Base-by-base conservation (phyloP, 2,113 vertebrate species). In the Nyctibius bracteatus region DNA sequence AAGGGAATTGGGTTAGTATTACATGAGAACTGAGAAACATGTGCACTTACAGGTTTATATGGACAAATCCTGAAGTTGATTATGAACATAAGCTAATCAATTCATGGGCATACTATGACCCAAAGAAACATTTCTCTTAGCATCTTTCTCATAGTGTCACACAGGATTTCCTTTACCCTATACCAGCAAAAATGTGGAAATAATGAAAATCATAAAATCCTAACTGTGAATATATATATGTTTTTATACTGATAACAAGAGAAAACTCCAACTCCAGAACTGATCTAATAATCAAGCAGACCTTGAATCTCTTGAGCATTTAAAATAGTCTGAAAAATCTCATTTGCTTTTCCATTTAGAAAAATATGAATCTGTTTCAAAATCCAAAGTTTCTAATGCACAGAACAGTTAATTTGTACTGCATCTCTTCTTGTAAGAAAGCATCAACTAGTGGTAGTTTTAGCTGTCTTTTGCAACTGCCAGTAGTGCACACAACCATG, bases 401-500 rank as follows among this genome's bases (percentile, higher is more conserved):
- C 6, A n/a, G 17, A 87, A 54, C 20, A 39, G 22, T 63, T 66
- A 39, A 37, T 39, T 80, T 37, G 28, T 55, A 27, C 21, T 46
- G 23, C 5, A 16, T 4, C 18, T 67, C 24, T 33, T 57, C 20
- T 44, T 11, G 0, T 12, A 83, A 85, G 25, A 51, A 39, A 74
- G 47, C 55, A 61, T 22, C 33, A n/a, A 17, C 14, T 19, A 44
- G 2, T 35, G 20, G 41, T 22, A 31, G 14, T 46, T 86, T 9
- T 35, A 57, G 33, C 28, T 23, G 2, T 14, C 20, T 47, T 54
- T 25, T 43, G 63, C 22, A 41, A 41, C 16, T 49, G 35, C 27
- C n/a, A 52, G 11, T 5, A 35, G 21, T 1, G 8, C 27, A 12
- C 21, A 18, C 35, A 46, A 11, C 11, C 35, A 30, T 1, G 0